Evolutionary conservation across 2,113 vertebrate species (phyloP).

Genomic region (Tichodroma muraria): DNA sequence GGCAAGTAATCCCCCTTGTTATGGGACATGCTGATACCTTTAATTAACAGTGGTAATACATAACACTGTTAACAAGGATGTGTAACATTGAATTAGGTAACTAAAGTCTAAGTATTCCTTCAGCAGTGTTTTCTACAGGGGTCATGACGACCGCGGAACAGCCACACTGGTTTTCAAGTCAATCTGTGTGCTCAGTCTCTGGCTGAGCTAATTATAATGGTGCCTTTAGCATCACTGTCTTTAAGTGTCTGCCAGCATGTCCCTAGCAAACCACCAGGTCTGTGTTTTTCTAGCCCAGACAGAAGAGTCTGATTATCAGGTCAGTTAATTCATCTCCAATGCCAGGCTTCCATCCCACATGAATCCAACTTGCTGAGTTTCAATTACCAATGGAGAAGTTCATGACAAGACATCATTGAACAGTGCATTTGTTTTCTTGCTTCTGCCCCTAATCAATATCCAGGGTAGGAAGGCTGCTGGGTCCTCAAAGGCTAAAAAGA

Average conservation of each 20-base stretch:
- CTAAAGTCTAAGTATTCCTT: neutral
- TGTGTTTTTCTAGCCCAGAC: neutral
- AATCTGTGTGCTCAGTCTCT: neutral
- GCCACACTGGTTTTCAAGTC: neutral
- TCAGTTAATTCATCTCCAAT: neutral
- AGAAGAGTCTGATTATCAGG: neutral
- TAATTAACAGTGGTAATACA: neutral
- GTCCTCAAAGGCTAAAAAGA: neutral
- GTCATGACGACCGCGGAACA: neutral
- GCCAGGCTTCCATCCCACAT: neutral
- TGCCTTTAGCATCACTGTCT: neutral
- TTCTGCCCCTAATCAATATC: neutral
- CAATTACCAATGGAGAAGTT: neutral
- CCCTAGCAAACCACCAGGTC: constrained; percentile 22
- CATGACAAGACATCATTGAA: neutral
- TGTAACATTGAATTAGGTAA: neutral
- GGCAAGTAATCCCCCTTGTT: neutral
- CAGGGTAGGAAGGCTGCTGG: neutral
- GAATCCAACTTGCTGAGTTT: neutral
- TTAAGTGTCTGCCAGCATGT: neutral
- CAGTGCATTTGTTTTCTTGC: neutral
- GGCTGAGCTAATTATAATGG: constrained; percentile 7
- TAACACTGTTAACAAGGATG: neutral
- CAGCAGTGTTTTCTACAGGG: neutral
- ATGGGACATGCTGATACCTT: neutral